Percentiles rank a stretch among this genome's conserved stretches.
Conservation (phyloP, 2,797 vertebrate species). For the Epinephelus malabaricus region DNA sequence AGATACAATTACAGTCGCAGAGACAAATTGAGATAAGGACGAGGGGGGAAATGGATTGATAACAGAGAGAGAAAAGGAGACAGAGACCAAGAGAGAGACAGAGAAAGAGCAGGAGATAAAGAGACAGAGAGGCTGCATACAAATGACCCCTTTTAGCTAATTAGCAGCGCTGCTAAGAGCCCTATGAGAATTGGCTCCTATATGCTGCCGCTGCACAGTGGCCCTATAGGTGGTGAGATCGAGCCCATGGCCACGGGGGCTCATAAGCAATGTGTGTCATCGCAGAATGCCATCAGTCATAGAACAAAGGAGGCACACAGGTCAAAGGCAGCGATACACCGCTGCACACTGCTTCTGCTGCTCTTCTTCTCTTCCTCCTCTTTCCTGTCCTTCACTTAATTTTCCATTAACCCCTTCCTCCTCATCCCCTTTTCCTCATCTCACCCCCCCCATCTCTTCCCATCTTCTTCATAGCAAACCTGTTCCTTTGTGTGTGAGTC, state of each 20-base stretch:
- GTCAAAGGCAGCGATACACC: constrained; percentile 46
- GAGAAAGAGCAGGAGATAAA: constrained; percentile 33
- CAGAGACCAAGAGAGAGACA: constrained; percentile 12
- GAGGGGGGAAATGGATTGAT: constrained; percentile 30
- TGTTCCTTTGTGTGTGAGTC: constrained; percentile 68
- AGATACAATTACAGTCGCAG: constrained; percentile 59
- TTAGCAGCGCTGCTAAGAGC: constrained; percentile 60
- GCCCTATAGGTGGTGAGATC: constrained; percentile 60
- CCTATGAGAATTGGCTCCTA: constrained; percentile 53
- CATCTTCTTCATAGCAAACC: constrained; percentile 45
- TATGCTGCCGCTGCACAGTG: constrained; percentile 31
- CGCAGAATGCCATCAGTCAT: constrained; percentile 58
- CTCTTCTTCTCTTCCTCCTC: constrained; percentile 32
- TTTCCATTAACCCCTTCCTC: constrained; percentile 55
- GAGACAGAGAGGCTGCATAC: constrained; percentile 59
- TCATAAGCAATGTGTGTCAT: constrained; percentile 60
- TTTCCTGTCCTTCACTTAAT: constrained; percentile 38
- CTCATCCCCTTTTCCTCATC: constrained; percentile 9
- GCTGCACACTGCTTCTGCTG: constrained; percentile 15
- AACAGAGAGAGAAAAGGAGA: constrained; percentile 32
- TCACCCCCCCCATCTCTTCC: not conserved
- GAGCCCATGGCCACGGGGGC: constrained; percentile 51
- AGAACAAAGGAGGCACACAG: constrained; percentile 70
- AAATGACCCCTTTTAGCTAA: constrained; percentile 72
- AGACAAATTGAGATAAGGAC: constrained; percentile 47